Conservation (phyloP, 2,797 vertebrate species). For the Bufotes viridis region DNA sequence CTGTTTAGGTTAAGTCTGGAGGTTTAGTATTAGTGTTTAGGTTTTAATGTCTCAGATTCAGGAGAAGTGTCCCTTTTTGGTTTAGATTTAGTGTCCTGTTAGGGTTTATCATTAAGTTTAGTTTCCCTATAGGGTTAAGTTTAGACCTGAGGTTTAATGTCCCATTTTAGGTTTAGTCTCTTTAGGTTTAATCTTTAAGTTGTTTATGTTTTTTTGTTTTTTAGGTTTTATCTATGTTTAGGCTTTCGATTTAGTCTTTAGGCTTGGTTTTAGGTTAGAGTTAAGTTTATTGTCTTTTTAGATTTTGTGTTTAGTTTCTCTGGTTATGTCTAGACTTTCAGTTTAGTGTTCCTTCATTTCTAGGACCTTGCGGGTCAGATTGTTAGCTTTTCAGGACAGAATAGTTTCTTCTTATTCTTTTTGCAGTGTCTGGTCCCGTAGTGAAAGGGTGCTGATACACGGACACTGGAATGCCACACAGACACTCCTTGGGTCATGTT, state of each 20-base stretch:
- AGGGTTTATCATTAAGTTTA: too few species aligned
- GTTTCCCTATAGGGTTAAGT: background rate
- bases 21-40: too few species aligned
- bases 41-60: too few species aligned
- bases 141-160: too few species aligned
- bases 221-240: too few species aligned
- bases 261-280: too few species aligned
- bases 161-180: too few species aligned
- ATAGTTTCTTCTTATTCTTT: background rate
- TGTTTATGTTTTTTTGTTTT: too few species aligned
- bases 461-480: slow-evolving; percentile 33
- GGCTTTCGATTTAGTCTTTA: background rate
- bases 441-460: background rate
- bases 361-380: background rate
- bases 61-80: too few species aligned
- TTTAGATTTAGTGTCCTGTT: too few species aligned
- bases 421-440: background rate
- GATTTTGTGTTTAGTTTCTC: background rate
- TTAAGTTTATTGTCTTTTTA: background rate
- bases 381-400: background rate
- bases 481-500: slow-evolving; percentile 58
- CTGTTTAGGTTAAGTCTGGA: too few species aligned
- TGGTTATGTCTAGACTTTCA: background rate
- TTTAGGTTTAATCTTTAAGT: too few species aligned
- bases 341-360: background rate